A percentile compares a stretch with the other conserved stretches of the same genome.
Evolutionary conservation across 2,113 vertebrate species (phyloP).

Genomic region (Hemiprocne comata): DNA sequence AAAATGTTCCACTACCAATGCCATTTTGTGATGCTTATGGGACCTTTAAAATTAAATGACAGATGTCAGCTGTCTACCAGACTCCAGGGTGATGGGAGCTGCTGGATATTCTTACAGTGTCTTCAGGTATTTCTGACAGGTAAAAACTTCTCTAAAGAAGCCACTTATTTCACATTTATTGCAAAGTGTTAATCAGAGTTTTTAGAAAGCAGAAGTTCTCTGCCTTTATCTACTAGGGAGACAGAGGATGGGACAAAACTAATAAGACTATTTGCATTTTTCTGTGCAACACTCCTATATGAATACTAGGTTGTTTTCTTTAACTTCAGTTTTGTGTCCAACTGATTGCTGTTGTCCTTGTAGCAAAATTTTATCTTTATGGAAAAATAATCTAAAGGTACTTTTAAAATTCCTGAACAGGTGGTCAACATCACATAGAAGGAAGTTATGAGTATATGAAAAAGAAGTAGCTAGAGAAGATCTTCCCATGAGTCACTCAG

Average conservation of each 20-base stretch:
- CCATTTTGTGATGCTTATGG: neutral
- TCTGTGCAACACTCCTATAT: neutral
- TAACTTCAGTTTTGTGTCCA: neutral
- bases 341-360: neutral
- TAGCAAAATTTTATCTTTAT: neutral
- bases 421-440: neutral
- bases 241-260: neutral
- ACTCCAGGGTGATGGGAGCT: neutral
- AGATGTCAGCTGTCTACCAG: neutral
- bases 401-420: neutral
- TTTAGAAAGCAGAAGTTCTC: neutral
- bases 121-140: neutral
- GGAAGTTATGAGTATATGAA: neutral
- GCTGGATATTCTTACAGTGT: neutral
- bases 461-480: neutral
- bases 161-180: neutral
- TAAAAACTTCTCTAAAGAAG: neutral
- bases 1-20: neutral
- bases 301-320: neutral
- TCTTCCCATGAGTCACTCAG: neutral
- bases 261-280: neutral
- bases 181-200: neutral
- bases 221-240: neutral
- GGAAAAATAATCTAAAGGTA: neutral
- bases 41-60: neutral